Evolutionary conservation across 2,797 vertebrate genomes (phyloP), one percentile per base, ranked within the genome.

Genomic region (Hypotaenidia okinawae): DNA sequence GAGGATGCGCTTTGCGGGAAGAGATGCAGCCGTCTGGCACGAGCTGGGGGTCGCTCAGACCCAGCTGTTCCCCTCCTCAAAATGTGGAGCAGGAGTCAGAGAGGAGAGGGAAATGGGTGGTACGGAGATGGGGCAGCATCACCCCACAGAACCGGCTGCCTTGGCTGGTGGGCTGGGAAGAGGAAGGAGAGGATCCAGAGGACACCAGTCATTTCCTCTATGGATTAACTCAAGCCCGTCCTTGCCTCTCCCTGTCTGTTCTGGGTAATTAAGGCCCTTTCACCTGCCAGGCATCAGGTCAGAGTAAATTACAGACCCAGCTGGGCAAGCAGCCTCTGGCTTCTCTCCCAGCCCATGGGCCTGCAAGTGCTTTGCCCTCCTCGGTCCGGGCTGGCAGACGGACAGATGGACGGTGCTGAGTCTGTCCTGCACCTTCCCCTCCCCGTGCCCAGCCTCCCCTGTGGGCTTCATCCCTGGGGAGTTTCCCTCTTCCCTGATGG

Each of bases 191-290:
- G 54, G 41, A 28, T 37, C 43, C n/a, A 6, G 28, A 55, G 32
- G 32, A 27, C 12, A 19, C 2, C 2, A 28, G 14, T 12, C 1
- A 25, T 72, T 89, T 89, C 61, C 37, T 72, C 28, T 47, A 2
- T 30, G 30, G 3, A 2, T 91, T 72, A 59, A 49, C 21, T 37
- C 18, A 6, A 43, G 69, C 32, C 69, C 14, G 13, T 45, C 33
- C 3, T 35, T 55, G 54, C 24, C 32, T 80, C 32, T 80, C 55
- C 35, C 39, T 59, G 79, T 10, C 58, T 70, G 3, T 45, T 82
- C 58, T 70, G 87, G 73, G 7, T 93, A 70, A 91, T 80, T 84
- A 89, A 41, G 85, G 69, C 35, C 64, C 67, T 86, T 87, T 51
- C 62, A 39, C 52, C 73, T 1, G 2, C 32, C 32, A 49, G 14